Evolutionary conservation across 2,113 vertebrate genomes (phyloP).

Genomic region (Abramis brama): DNA sequence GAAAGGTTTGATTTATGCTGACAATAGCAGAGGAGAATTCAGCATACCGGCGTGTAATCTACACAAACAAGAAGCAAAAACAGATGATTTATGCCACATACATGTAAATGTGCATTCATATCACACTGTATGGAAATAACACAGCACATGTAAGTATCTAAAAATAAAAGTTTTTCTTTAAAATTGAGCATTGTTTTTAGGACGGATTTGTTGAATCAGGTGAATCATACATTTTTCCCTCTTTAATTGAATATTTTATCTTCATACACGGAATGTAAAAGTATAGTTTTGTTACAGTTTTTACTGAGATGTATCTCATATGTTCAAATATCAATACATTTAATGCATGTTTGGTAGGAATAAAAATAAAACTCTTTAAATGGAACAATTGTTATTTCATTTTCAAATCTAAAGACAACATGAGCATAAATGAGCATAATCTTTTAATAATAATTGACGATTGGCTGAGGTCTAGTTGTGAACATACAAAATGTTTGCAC

Average conservation of each 20-base stretch:
- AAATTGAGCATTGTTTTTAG: background rate
- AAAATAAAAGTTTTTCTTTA: background rate
- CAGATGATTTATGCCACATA: background rate
- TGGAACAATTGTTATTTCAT: background rate
- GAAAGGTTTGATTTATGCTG: constrained; percentile 92
- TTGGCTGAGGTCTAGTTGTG: too few relatives aligned
- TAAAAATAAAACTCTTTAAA: background rate
- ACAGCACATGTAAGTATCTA: background rate
- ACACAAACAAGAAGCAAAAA: constrained; percentile 31
- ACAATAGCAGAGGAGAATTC: constrained; percentile 92
- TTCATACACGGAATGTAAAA: too few relatives aligned
- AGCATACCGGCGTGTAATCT: constrained; percentile 90
- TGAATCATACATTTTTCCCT: background rate
- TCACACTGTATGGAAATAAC: background rate
- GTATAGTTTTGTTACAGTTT: too few relatives aligned
- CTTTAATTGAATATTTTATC: background rate
- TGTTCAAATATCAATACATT: background rate
- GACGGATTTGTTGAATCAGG: background rate
- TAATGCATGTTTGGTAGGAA: background rate
- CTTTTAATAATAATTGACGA: too few relatives aligned
- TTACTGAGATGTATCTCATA: background rate
- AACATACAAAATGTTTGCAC: too few relatives aligned
- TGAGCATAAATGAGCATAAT: background rate
- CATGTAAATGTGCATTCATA: background rate
- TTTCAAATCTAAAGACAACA: background rate